Evolutionary conservation across 2,888 invertebrate genomes (phyloP).

Genomic region (Sylvicola fuscatus): DNA sequence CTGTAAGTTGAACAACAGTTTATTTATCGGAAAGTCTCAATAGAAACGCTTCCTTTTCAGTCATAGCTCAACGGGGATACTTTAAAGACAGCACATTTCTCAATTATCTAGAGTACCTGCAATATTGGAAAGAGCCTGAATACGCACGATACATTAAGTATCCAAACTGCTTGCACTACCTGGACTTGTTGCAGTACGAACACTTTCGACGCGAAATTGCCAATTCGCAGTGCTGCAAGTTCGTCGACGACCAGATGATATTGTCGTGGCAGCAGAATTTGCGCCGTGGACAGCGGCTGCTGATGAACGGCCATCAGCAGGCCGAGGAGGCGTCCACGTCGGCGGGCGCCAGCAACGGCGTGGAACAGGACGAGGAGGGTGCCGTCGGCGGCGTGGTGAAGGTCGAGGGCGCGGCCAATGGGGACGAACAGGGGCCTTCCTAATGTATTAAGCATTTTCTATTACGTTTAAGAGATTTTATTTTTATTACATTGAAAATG

Average conservation of each 20-base stretch:
- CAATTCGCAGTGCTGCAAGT: slow-evolving; percentile 86
- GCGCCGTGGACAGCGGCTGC: slow-evolving; percentile 29
- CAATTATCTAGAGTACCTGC: slow-evolving; percentile 88
- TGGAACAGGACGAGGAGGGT: too few relatives aligned
- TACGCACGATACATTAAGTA: slow-evolving; percentile 95
- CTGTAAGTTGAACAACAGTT: slow-evolving; percentile 48
- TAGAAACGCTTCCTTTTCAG: slow-evolving; percentile 27
- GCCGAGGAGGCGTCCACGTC: too few relatives aligned
- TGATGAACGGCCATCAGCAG: too few relatives aligned
- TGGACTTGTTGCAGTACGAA: slow-evolving; percentile 91
- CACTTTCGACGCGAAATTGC: slow-evolving; percentile 93
- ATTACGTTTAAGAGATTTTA: too few relatives aligned
- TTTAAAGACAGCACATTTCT: slow-evolving; percentile 89
- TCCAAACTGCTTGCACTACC: slow-evolving; percentile 91
- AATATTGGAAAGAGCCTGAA: slow-evolving; percentile 96
- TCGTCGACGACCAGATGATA: slow-evolving; percentile 96
- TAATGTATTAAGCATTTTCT: too few relatives aligned
- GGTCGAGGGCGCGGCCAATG: too few relatives aligned
- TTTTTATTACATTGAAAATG: too few relatives aligned
- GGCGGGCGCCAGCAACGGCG: too few relatives aligned
- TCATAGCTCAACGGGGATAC: slow-evolving; percentile 91
- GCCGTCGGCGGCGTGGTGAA: too few relatives aligned
- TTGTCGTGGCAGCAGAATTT: slow-evolving; percentile 98
- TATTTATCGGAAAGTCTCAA: background rate
- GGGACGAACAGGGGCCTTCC: too few relatives aligned